Base-by-base conservation (phyloP, 2,797 vertebrate species). In the Bradypodion pumilum region DNA sequence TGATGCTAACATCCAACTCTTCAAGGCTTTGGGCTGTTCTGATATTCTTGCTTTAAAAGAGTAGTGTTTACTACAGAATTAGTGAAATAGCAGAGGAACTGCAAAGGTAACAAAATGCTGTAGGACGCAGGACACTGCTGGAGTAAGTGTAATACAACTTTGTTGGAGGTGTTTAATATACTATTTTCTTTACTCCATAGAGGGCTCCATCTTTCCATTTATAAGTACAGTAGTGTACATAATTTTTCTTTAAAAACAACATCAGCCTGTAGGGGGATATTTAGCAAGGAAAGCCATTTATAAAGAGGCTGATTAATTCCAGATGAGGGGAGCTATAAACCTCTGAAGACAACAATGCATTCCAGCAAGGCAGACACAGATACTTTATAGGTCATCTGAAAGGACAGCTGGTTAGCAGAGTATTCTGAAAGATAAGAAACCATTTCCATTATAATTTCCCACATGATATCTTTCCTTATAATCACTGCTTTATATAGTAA, bases 141-240 rank as follows among this genome's bases (percentile, higher is more conserved):
- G 21, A 56, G 32, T 25, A 56, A 10, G 44, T 76, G 29, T 12
- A 76, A 40, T 3, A 68, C 29, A 68, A 44, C 12, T 59, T 32
- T 19, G 9, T 74, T 63, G 32, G 40, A 82, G 72, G 72, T n/a
- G 46, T 59, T 80, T 75, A 68, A 76, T 44, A 59, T 76, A 40
- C 56, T 83, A 68, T 76, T 76, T 76, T 76, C 62, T 83, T 59
- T 77, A 77, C 74, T 83, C 74, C 59, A 83, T 69, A 69, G 81
- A 68, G 82, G 82, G 82, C 82, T 40, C 82, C 35, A 49, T 83
- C 82, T 42, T 83, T 83, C 82, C 74, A 77, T 7, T 83, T 83
- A 69, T 60, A 59, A 83, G 37, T 42, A 74, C n/a, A n/a, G n/a
- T n/a, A n/a, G n/a, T n/a, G n/a, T n/a, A n/a, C 46, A 81, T 81